Evolutionary conservation across 2,797 vertebrate genomes (phyloP), one percentile per base, ranked within the genome.

Genomic region (Oryzias dopingdopingensis): DNA sequence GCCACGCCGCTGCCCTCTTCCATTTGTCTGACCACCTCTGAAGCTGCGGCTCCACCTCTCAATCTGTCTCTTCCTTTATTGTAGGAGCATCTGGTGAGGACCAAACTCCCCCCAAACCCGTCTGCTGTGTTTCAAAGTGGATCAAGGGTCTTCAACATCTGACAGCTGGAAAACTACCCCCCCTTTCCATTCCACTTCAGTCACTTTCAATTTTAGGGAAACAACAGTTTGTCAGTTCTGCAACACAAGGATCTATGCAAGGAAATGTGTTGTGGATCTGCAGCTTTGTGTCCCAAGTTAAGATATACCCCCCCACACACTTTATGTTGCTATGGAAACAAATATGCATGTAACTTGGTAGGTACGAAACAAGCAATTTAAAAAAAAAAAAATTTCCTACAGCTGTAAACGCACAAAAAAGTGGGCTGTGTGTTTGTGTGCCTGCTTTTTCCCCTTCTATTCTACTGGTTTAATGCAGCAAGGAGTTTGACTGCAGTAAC

Each of bases 71-170:
- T 42, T 17, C 14, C 54, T 16, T 55, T 4, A 42, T 37, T 76
- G 52, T 76, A 98, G 96, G 94, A 94, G 54, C 92, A 93, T 59
- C 87, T 95, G 78, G 91, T 90, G 83, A 94, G 88, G 86, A 94
- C 90, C 77, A 96, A 94, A 81, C 91, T 93, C 62, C 83, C 95
- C 3, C 94, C 94, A 2, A 98, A 97, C 65, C 92, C 96, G 47
- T 97, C 96, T 18, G 96, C 96, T 1, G 91, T 98, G 81, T 98
- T 97, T 87, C 95, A 98, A 84, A 92, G 94, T 0, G 91, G 94
- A 0, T 90, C 93, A 3, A 89, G 90, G 80, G 93, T 95, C 82
- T 95, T 96, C 88, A 93, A 94, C 17, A 91, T 95, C 86, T 96
- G 93, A 97, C 66, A 4, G 63, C 49, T 42, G 45, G 23, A 2